These are phyloP conservation scores for Panagrolaimus sp. DNA, from an alignment of 1,140 invertebrate species.

Conservation along the genomic window DNA sequence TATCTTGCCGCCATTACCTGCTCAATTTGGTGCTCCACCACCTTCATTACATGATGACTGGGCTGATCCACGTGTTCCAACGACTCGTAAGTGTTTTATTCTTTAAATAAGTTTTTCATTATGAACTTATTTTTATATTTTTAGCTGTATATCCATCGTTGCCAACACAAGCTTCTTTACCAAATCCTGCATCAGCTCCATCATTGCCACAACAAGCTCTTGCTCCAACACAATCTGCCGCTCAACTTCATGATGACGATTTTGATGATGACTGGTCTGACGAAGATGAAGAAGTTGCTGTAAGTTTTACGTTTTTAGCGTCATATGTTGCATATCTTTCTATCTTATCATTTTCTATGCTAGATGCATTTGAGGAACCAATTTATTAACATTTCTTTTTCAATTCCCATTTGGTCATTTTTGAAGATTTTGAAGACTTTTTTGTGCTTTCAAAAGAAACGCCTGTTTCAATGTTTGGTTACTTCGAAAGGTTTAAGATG, in stretches of 20 bases:
- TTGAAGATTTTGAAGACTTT: not conserved
- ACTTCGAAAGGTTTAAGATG: not conserved
- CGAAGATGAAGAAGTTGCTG: conserved; percentile 49
- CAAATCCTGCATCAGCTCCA: conserved; percentile 9
- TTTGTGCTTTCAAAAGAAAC: not conserved
- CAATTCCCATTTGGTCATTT: not conserved
- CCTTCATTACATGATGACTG: conserved; percentile 24
- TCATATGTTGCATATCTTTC: not conserved
- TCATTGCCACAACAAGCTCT: conserved; percentile 17
- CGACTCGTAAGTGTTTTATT: conserved; percentile 19
- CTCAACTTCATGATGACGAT: conserved; percentile 39
- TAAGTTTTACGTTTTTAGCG: conserved; percentile 26
- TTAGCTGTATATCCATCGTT: conserved; percentile 4
- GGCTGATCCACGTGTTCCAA: conserved; percentile 21
- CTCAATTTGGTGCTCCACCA: conserved; percentile 20
- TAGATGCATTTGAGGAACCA: no score
- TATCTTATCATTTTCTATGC: no score
- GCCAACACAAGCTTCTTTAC: not conserved
- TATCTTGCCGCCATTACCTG: conserved; percentile 16
- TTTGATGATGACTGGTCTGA: conserved; percentile 58
- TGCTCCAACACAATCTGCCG: not conserved
- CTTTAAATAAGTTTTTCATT: conserved; percentile 7
- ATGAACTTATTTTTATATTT: not conserved
- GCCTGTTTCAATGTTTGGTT: not conserved
- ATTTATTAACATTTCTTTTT: not conserved